A percentile compares a stretch with the other conserved stretches of the same genome.
Conservation (phyloP, 2,888 invertebrate species). For the Tenthredo livida region DNA sequence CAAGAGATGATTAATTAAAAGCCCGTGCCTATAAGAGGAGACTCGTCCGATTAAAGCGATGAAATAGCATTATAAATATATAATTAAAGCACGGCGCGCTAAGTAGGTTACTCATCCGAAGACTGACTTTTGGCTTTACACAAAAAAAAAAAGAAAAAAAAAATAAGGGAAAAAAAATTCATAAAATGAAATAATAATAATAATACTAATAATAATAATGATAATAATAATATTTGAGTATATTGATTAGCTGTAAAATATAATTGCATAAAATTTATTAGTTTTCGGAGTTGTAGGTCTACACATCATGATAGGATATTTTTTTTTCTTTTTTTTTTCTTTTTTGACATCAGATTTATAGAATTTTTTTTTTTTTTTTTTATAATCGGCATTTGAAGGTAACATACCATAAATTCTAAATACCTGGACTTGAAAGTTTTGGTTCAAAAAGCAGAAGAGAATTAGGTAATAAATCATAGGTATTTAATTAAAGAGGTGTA, state of each 20-base stretch:
- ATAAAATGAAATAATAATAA: not conserved
- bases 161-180: not conserved
- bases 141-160: not conserved
- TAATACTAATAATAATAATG: not conserved
- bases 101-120: conserved; percentile 39
- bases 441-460: not conserved
- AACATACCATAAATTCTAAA: not conserved
- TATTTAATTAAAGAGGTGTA: not conserved
- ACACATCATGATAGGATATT: not conserved
- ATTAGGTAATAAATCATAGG: not conserved
- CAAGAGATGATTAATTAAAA: conserved; percentile 14
- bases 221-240: not conserved
- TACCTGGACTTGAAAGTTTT: not conserved
- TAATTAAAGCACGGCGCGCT: conserved; percentile 2
- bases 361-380: not conserved
- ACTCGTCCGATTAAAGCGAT: not conserved
- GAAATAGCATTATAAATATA: not conserved
- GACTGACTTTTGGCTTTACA: conserved; percentile 52
- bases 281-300: conserved; percentile 3
- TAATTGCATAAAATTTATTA: not conserved
- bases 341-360: not conserved
- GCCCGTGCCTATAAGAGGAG: conserved; percentile 15
- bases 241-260: not conserved
- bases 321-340: not conserved
- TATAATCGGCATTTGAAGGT: not conserved